These are phyloP conservation scores for Pachliopta kotzebuea DNA, from an alignment of 2,888 invertebrate species.

Conservation along the genomic window DNA sequence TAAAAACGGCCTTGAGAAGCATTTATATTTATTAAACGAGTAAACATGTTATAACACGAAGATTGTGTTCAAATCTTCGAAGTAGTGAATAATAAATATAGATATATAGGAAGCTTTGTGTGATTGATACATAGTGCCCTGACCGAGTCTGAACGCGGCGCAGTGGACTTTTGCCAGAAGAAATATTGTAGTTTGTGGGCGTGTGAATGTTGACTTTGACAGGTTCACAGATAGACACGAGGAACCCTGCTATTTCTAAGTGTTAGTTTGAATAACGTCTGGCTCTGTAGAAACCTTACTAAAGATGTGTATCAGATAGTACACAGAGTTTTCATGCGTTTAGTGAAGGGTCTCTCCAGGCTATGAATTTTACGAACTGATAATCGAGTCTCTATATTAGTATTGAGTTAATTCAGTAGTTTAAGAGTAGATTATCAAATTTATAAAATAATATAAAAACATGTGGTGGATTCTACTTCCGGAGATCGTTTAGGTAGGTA, in stretches of 20 bases:
- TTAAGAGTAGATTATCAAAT: too few relatives aligned
- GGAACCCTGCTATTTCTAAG: neutral
- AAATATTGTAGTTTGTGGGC: conserved; percentile 3
- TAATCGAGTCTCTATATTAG: too few relatives aligned
- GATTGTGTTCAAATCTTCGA: neutral
- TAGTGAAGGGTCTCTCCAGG: neutral
- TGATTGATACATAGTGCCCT: conserved; percentile 12
- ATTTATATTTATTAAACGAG: neutral
- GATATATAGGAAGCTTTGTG: conserved; percentile 5
- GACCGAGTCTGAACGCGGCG: conserved; percentile 15
- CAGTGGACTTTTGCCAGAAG: conserved; percentile 4
- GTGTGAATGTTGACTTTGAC: neutral
- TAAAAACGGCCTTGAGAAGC: neutral
- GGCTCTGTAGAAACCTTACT: neutral
- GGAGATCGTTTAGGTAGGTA: too few relatives aligned
- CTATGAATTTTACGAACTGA: neutral
- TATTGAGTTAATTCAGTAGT: too few relatives aligned
- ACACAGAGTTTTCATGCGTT: neutral
- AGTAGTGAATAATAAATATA: neutral
- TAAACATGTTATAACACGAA: neutral
- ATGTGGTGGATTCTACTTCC: too few relatives aligned
- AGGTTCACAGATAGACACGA: neutral
- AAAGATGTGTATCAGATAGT: neutral
- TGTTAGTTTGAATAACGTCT: neutral
- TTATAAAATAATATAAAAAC: too few relatives aligned